A percentile compares a stretch with the other conserved stretches of the same genome.
phyloP scores from a whole-genome alignment of 2,113 vertebrate genomes.

The Prionailurus viverrinus region DNA sequence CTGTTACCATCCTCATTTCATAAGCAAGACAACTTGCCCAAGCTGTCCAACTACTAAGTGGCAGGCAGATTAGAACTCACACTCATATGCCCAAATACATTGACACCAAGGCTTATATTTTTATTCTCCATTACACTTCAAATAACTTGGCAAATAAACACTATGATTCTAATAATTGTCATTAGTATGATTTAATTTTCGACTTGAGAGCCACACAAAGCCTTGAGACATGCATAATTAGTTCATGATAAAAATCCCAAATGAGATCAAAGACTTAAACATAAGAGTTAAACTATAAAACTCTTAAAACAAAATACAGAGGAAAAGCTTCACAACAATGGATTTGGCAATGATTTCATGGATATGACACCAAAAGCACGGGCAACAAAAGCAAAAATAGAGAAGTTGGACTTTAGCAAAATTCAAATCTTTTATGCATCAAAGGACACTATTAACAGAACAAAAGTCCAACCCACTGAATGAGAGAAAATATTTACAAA shows the following conservation, averaged over 20 bases:
- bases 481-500: background rate
- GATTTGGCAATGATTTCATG: constrained; percentile 14
- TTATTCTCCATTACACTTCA: background rate
- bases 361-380: constrained; percentile 19
- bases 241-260: constrained; percentile 41
- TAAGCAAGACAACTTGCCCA: background rate
- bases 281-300: constrained; percentile 42
- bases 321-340: background rate
- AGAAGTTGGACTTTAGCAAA: background rate
- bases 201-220: constrained; percentile 4
- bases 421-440: background rate
- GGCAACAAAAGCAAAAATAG: constrained; percentile 21
- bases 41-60: background rate
- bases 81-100: background rate
- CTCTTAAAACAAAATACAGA: constrained; percentile 27
- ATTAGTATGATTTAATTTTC: constrained; percentile 6
- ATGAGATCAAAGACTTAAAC: background rate
- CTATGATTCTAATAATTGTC: background rate
- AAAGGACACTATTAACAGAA: constrained; percentile 10
- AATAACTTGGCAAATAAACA: constrained; percentile 50
- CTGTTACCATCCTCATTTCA: background rate
- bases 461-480: background rate
- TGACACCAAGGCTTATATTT: constrained; percentile 14
- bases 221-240: constrained; percentile 4
- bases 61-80: background rate